Base-by-base conservation (phyloP, 1,140 invertebrate genomes). In the Luehdorfia chinensis region DNA sequence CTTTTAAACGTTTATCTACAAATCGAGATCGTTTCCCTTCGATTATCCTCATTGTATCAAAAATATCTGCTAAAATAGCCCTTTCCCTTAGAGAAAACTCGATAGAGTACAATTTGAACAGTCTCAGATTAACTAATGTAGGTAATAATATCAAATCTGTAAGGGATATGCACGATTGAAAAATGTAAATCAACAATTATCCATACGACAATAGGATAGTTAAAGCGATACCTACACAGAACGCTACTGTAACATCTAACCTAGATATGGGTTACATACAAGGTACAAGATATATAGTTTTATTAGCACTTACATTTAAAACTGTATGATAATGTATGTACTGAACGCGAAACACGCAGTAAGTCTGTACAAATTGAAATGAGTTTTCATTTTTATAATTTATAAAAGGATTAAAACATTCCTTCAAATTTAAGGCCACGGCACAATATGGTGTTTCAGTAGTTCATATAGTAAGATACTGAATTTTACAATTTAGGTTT, bases 111-210 rank as follows among this genome's bases (percentile, higher is more conserved):
- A 80, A 66, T 76, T 78, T 83, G 75, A 81, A 86, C 83, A 86
- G 83, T 86, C 83, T 86, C 77, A 70, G 81, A 83, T 75, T 83
- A 85, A 85, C 74, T 85, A 83, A 83, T 85, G 75, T 85, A 84
- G 77, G 76, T 81, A 85, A 85, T 79, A 84, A 84, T 81, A 84
- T 77, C 74, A 77, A 77, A 73, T 69, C 60, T 77, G 67, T 72
- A 67, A 77, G 75, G 68, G 81, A 86, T 86, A 86, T 86, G 81
- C 81, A 84, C 69, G 70, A 84, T 74, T 58, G 69, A 70, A 81
- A 70, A 66, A 77, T 75, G 52, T 74, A 79, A 85, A 84, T 70
- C 62, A 84, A 83, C 71, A 79, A 77, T 70, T 72, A 68, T 63
- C 63, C 55, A 65, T 68, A 74, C 47, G 39, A 50, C 37, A 52